Conservation (phyloP, 2,113 vertebrate genomes). For the Cricetomys ansorgei region DNA sequence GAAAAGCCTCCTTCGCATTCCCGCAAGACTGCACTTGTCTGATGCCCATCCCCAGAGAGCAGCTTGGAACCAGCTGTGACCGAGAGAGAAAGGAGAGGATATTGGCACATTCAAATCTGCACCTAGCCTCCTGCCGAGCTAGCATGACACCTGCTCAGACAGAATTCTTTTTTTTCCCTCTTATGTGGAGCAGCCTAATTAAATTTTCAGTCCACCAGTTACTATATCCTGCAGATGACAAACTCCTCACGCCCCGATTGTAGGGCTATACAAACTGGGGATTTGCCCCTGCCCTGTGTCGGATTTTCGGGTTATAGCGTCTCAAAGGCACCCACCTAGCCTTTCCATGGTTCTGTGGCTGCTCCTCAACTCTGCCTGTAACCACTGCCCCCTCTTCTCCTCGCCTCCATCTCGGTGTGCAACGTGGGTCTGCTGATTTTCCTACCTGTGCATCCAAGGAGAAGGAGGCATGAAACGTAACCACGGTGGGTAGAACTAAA, state of each 20-base stretch:
- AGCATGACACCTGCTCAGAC: slow-evolving; percentile 65
- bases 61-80: slow-evolving; percentile 53
- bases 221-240: slow-evolving; percentile 41
- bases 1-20: slow-evolving; percentile 11
- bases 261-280: background rate
- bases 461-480: background rate
- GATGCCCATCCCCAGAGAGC: slow-evolving; percentile 34
- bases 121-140: slow-evolving; percentile 64
- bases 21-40: slow-evolving; percentile 29
- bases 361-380: background rate
- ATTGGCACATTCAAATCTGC: slow-evolving; percentile 67
- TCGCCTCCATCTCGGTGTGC: background rate
- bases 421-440: background rate
- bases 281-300: background rate
- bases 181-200: slow-evolving; percentile 59
- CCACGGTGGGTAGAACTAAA: background rate
- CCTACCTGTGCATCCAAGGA: background rate
- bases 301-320: background rate
- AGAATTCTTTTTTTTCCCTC: slow-evolving; percentile 46
- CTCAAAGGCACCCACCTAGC: background rate
- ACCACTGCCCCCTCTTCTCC: background rate
- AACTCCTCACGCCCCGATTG: background rate
- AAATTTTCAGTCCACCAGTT: slow-evolving; percentile 60
- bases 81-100: slow-evolving; percentile 15
- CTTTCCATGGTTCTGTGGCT: background rate